Percentiles rank a stretch among this genome's conserved stretches.
These are phyloP conservation scores for Baryphthengus martii DNA, from an alignment of 2,113 vertebrate genomes.

Conservation along the genomic window DNA sequence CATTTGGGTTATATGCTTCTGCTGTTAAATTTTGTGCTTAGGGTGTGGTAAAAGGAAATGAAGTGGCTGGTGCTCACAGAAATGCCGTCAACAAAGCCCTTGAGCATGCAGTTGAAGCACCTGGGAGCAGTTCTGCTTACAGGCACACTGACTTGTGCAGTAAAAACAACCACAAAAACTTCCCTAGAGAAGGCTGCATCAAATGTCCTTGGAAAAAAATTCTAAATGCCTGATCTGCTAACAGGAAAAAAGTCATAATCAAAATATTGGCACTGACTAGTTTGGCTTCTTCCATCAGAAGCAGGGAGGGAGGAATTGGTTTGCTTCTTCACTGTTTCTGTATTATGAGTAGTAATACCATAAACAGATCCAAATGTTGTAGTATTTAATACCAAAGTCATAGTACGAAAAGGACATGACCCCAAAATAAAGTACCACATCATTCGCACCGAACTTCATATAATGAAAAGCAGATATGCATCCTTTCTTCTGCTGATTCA, in stretches of 20 bases:
- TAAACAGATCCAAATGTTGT: background rate
- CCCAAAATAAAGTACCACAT: background rate
- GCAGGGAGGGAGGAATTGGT: background rate
- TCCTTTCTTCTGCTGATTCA: background rate
- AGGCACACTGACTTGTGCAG: rapidly evolving
- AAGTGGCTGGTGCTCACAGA: background rate
- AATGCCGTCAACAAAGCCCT: background rate
- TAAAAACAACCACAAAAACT: background rate
- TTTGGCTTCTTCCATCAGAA: background rate
- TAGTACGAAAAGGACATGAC: background rate
- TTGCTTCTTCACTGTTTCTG: background rate
- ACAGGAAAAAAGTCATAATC: background rate
- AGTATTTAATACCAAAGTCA: background rate
- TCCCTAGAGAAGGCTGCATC: background rate
- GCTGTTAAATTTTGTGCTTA: background rate
- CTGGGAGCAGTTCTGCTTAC: background rate
- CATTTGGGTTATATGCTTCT: background rate
- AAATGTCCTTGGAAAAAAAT: background rate
- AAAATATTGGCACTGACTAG: background rate
- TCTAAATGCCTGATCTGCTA: background rate
- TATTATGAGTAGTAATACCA: background rate
- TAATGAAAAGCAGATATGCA: background rate
- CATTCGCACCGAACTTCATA: background rate
- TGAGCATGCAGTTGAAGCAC: background rate
- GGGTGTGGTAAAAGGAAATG: background rate